Base-by-base conservation (phyloP, 2,888 invertebrate species). In the Geophilus truncorum region DNA sequence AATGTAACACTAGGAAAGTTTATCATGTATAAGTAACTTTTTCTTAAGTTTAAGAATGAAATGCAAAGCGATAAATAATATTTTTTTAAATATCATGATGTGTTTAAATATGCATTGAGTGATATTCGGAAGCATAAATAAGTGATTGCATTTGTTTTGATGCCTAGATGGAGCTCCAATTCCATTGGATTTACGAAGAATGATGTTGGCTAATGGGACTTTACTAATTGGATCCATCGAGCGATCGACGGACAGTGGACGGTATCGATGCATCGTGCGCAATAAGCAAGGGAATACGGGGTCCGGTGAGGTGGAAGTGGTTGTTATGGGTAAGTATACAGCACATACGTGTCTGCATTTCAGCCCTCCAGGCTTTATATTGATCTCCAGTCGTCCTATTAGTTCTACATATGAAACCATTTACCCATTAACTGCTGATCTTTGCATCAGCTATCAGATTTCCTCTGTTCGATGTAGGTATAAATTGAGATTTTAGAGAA, bases 231-330 rank as follows among this genome's bases (percentile, higher is more conserved):
- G 80, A 23, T 76, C 80, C 32, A 28, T 80, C 34, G 75, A 80
- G 21, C 45, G 80, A 75, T 32, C 80, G n/a, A 34, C 36, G 30
- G 80, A 80, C 76, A 76, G 80, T 21, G 80, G 80, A 32, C 32
- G 75, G n/a, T 80, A 80, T 40, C 21, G 80, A 21, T 80, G 80
- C 76, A 70, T 36, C 40, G 80, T 80, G 36, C 75, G 80, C 34
- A 80, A 80, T 40, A 80, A 80, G 28, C 80, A 80, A 25, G 80
- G 80, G 23, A 70, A 80, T 36, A 51, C 34, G 25, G 80, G 80
- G n/a, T 36, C 70, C 76, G 80, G 80, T n/a, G 80, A 80, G 40
- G 80, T 80, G 28, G 80, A 80, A 80, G 80, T 80, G 75, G 80
- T 40, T 40, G 80, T 80, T n/a, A 76, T 80, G 80, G 80, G 80